These are phyloP conservation scores for Lophochroa leadbeateri DNA, from an alignment of 2,113 vertebrate genomes.

Conservation along the genomic window DNA sequence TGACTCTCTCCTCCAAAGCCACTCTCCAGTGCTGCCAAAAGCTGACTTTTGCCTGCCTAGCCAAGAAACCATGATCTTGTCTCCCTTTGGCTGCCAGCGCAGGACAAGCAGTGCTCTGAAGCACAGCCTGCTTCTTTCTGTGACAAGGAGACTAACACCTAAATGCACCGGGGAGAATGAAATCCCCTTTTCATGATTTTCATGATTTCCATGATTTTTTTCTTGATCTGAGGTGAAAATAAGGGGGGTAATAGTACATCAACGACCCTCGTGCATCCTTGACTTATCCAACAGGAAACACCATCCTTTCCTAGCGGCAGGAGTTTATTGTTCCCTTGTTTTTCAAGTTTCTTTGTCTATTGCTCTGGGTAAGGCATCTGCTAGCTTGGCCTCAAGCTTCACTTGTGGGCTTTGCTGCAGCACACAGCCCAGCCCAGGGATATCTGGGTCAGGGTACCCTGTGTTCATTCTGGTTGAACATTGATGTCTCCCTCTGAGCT, in stretches of 20 bases:
- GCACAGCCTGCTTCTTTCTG: not conserved
- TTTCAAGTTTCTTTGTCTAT: not conserved
- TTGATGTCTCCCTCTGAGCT: not conserved
- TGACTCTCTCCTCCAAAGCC: not conserved
- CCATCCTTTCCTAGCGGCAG: not conserved
- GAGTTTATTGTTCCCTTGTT: not conserved
- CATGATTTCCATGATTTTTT: not conserved
- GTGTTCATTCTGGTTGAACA: not conserved
- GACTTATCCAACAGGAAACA: not conserved
- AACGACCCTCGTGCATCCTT: accelerated
- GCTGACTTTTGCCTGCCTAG: not conserved
- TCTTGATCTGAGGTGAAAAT: not conserved
- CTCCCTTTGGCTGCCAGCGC: not conserved
- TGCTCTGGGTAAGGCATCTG: not conserved
- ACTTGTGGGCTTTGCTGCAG: not conserved
- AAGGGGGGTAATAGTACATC: not conserved
- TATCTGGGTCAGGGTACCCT: not conserved
- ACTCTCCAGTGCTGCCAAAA: not conserved
- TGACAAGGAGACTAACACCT: not conserved
- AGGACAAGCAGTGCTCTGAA: not conserved
- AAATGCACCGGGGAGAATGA: not conserved
- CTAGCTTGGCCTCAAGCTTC: not conserved
- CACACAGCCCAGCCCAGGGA: not conserved
- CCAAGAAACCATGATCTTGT: not conserved
- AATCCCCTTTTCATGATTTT: not conserved